Evolutionary conservation across 1,140 invertebrate species (phyloP), one percentile per base, ranked within the genome.

Genomic region (Cotesia vestalis): DNA sequence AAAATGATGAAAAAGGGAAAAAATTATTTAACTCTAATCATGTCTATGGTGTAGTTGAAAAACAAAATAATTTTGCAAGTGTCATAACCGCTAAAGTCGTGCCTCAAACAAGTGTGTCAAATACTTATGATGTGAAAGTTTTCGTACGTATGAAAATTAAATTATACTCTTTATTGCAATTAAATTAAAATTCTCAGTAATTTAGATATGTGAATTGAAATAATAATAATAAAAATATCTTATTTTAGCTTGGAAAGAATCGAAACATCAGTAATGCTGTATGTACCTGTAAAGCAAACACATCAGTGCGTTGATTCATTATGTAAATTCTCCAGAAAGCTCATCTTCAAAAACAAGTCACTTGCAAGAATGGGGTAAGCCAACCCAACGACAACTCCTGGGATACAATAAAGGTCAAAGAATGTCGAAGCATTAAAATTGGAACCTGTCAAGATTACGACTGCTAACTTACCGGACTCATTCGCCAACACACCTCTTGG

Each of bases 231-330:
- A 60, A 60, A 60, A 60, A 60, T 60, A 60, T 60, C 3, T 17
- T 60, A 20, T 62, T 62, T 36, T 1, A 36, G 61, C 35, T 62
- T 36, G 61, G 38, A 9, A 36, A 36, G 12, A 62, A 62, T 20
- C 9, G 61, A 62, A 62, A 38, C 35, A 34, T 62, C n/a, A 35
- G 34, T 36, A 66, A 67, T 74, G 63, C 73, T 51, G 14, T 9
- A 52, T 74, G 69, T 66, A 34, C 73, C 27, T 74, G 67, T 46
- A 62, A 71, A 74, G 73, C 68, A 71, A 74, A 46, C 73, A 74
- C 14, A 66, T 74, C 20, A 40, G 52, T 71, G 73, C 73, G 35
- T 34, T 75, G n/a, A 36, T 72, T 53, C 64, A 72, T 59, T 72
- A 68, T 57, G 69, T 71, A 11, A 75, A 75, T 69, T 75, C 73